Evolutionary conservation across 1,140 invertebrate genomes (phyloP).

Genomic region (roundworm (Caenorhabditis elegans)): DNA sequence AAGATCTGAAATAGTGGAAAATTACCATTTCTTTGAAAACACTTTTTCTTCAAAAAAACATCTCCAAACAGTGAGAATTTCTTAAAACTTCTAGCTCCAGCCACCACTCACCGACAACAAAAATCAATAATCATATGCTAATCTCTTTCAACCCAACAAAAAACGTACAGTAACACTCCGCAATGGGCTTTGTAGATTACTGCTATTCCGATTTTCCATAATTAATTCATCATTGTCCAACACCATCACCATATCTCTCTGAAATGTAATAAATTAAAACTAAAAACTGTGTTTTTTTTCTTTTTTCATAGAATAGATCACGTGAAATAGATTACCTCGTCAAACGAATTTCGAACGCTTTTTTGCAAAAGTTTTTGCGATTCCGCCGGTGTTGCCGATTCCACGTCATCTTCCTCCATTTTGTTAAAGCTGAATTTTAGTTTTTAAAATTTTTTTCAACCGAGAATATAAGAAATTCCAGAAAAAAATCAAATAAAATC

Average conservation of each 20-base stretch:
- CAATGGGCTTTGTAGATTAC: constrained; percentile 32
- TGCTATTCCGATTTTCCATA: constrained; percentile 24
- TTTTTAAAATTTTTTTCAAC: no score
- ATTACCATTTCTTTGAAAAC: no score
- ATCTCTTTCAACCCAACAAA: no score
- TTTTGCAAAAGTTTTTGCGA: constrained; percentile 4
- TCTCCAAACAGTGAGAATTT: no score
- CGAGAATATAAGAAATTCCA: no score
- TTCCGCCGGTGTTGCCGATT: neutral
- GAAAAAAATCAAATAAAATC: no score
- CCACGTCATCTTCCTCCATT: constrained; percentile 8
- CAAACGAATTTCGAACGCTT: neutral
- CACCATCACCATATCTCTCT: constrained; percentile 31
- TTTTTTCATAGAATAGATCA: neutral
- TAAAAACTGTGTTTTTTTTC: neutral
- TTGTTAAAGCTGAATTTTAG: neutral
- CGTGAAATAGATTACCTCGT: neutral
- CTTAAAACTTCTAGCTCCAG: no score
- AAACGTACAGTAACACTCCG: constrained; percentile 34
- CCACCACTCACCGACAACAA: no score
- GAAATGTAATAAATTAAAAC: no score
- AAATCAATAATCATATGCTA: no score
- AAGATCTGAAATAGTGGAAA: no score
- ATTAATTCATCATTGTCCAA: constrained; percentile 26
- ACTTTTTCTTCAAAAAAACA: no score